A percentile compares a stretch with the other conserved stretches of the same genome.
Evolutionary conservation across 2,797 vertebrate species (phyloP).

Genomic region (Danio albolineatus): DNA sequence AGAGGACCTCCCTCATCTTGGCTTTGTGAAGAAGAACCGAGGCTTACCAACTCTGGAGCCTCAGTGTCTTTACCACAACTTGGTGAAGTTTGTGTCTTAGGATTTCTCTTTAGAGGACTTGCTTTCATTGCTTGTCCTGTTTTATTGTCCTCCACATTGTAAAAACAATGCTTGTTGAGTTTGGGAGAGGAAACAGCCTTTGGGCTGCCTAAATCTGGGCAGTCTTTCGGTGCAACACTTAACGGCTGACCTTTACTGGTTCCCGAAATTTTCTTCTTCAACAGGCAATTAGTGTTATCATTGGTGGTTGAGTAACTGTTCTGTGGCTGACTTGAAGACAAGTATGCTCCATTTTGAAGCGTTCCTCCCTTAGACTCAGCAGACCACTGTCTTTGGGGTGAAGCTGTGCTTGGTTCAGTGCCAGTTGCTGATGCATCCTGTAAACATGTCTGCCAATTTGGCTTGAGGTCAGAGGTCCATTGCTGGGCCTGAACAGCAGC

Average conservation of each 20-base stretch:
- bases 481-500: slow-evolving; percentile 65
- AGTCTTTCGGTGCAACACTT: slow-evolving; percentile 61
- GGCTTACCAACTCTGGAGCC: slow-evolving; percentile 75
- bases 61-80: slow-evolving; percentile 63
- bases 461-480: slow-evolving; percentile 74
- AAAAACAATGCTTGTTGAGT: slow-evolving; percentile 69
- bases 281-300: slow-evolving; percentile 76
- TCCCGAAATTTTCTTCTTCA: slow-evolving; percentile 65
- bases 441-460: slow-evolving; percentile 70
- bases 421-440: slow-evolving; percentile 58
- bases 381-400: slow-evolving; percentile 75
- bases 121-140: slow-evolving; percentile 73
- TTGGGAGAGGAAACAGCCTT: slow-evolving; percentile 70
- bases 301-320: slow-evolving; percentile 51
- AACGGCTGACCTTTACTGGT: slow-evolving; percentile 65
- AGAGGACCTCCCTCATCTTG: slow-evolving; percentile 77
- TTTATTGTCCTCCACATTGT: slow-evolving; percentile 71
- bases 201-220: slow-evolving; percentile 61
- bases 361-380: slow-evolving; percentile 76
- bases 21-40: slow-evolving; percentile 84
- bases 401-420: slow-evolving; percentile 71
- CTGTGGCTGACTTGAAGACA: slow-evolving; percentile 38
- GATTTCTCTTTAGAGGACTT: slow-evolving; percentile 69
- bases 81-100: slow-evolving; percentile 49
- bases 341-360: slow-evolving; percentile 72